Conservation (phyloP, 1,140 invertebrate genomes). For the Trichogramma pretiosum region DNA sequence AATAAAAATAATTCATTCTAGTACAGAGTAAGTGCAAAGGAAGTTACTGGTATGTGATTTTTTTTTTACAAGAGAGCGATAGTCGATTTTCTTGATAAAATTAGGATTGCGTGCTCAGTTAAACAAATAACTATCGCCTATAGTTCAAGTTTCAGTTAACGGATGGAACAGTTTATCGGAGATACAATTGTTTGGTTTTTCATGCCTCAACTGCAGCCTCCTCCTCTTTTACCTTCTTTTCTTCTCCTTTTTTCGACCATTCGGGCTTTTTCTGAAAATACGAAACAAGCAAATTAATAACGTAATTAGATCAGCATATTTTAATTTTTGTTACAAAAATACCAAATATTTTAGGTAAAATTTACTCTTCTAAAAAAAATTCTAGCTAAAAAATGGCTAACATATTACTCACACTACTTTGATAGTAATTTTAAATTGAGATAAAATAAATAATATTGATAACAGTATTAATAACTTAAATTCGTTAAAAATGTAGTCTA, state of each 20-base stretch:
- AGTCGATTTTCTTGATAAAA: not conserved
- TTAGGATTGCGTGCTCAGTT: constrained; percentile 6
- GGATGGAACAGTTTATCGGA: constrained; percentile 18
- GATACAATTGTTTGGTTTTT: constrained; percentile 35
- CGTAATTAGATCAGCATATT: no score
- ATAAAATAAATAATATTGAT: no score
- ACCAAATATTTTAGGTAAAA: no score
- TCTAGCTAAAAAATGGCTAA: no score
- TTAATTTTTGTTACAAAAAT: no score
- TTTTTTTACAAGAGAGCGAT: constrained; percentile 14
- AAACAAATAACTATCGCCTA: constrained; percentile 5
- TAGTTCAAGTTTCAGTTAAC: constrained; percentile 18
- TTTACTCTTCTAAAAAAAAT: no score
- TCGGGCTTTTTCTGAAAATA: constrained; percentile 76
- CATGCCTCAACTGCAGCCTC: constrained; percentile 64
- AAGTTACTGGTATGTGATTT: not conserved
- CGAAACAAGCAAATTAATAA: no score
- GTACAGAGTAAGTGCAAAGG: no score
- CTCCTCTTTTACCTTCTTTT: constrained; percentile 80
- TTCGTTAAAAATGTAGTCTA: no score
- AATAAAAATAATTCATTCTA: not conserved
- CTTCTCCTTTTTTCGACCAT: constrained; percentile 82
- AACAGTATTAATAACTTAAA: no score
- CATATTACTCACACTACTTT: no score
- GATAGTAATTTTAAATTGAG: no score